Evolutionary conservation across 1,140 invertebrate species (phyloP).

Genomic region (Apis laboriosa): DNA sequence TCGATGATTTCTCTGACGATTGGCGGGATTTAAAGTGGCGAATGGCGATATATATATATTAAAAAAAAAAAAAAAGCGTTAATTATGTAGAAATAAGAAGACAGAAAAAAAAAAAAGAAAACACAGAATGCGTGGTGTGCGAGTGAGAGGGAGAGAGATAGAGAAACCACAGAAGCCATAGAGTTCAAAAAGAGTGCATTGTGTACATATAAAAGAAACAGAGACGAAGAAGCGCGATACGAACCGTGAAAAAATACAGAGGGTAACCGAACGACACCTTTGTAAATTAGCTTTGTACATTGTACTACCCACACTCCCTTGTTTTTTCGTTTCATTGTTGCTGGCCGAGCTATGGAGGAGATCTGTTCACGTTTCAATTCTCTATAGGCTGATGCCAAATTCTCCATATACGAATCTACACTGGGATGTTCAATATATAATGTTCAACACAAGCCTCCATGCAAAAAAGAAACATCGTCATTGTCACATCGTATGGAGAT

Average conservation of each 20-base stretch:
- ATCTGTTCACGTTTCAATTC: not conserved
- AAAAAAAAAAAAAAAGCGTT: not conserved
- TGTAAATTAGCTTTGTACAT: conserved; percentile 58
- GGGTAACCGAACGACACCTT: conserved; percentile 52
- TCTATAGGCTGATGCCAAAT: not conserved
- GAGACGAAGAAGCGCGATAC: conserved; percentile 37
- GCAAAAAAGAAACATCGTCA: not conserved
- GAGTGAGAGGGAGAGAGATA: conserved; percentile 16
- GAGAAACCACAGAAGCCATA: conserved; percentile 37
- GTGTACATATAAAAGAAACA: conserved; percentile 49
- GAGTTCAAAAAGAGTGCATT: conserved; percentile 44
- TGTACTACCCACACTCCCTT: conserved; percentile 8
- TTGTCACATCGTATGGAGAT: not conserved
- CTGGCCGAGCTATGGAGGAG: not conserved
- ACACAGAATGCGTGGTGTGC: conserved; percentile 2
- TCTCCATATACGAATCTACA: not conserved
- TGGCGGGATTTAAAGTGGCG: not conserved
- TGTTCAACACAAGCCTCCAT: not conserved
- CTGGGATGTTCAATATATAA: not conserved
- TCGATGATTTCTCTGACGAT: not conserved
- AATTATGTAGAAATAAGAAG: not conserved
- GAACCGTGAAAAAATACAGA: conserved; percentile 38
- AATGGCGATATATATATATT: not conserved
- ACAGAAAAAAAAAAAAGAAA: not conserved
- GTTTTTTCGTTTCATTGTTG: conserved; percentile 28